Evolutionary conservation across 2,113 vertebrate genomes (phyloP).

Genomic region (Tachuris rubrigastra): DNA sequence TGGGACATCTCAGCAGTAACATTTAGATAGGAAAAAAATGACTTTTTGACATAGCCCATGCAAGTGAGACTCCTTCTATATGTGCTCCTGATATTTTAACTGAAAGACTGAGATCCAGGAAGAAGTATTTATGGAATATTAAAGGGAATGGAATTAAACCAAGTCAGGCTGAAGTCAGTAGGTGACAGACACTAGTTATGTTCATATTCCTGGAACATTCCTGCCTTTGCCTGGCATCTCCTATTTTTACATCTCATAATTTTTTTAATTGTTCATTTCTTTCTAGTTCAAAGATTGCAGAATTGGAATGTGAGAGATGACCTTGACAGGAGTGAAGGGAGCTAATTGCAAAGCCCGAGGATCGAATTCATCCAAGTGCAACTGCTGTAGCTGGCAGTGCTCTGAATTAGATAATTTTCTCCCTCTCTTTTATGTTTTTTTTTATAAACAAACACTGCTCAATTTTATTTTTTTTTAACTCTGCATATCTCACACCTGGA

Average conservation of each 20-base stretch:
- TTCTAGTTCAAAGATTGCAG: background rate
- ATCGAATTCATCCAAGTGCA: background rate
- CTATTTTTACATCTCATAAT: fast-evolving
- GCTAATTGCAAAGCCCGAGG: background rate
- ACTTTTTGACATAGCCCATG: background rate
- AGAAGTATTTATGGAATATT: background rate
- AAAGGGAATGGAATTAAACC: background rate
- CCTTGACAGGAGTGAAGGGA: background rate
- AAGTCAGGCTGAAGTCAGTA: background rate
- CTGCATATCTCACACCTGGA: background rate
- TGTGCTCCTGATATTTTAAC: background rate
- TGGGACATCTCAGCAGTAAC: background rate
- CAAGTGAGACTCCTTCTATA: background rate
- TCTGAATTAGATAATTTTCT: background rate
- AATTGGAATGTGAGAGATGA: background rate
- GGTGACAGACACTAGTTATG: background rate
- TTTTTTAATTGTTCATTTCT: background rate
- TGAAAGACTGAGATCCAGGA: background rate
- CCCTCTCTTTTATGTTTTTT: constrained; percentile 16
- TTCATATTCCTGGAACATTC: background rate
- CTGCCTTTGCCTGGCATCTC: background rate
- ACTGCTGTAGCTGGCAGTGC: background rate
- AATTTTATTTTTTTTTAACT: background rate
- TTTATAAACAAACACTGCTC: constrained; percentile 9
- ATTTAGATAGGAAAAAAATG: background rate